Evolutionary conservation across 1,140 invertebrate genomes (phyloP).

Genomic region (Drosophila takahashii): DNA sequence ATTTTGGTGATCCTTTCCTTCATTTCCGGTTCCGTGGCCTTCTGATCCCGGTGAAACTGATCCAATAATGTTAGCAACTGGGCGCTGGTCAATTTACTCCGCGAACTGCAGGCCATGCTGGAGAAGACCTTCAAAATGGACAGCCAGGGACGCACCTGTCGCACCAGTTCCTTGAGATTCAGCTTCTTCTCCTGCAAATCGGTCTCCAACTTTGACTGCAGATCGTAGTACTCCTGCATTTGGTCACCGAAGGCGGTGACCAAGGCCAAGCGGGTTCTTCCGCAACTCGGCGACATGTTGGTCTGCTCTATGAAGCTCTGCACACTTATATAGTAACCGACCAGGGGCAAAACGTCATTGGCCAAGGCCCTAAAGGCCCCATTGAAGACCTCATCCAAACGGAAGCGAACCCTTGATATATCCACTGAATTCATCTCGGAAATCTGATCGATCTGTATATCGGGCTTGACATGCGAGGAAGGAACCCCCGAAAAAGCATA

Average conservation of each 20-base stretch:
- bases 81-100: slow-evolving; percentile 25
- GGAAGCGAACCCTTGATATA: slow-evolving; percentile 51
- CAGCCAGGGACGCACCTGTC: slow-evolving; percentile 60
- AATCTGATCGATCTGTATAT: slow-evolving; percentile 30
- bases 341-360: slow-evolving; percentile 50
- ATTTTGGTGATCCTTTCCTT: slow-evolving; percentile 14
- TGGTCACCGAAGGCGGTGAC: slow-evolving; percentile 25
- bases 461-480: slow-evolving; percentile 48
- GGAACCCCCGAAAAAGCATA: slow-evolving; percentile 70
- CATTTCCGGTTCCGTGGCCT: slow-evolving; percentile 12
- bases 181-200: slow-evolving; percentile 40
- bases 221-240: slow-evolving; percentile 52
- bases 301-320: slow-evolving; percentile 64
- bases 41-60: slow-evolving; percentile 25
- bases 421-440: slow-evolving; percentile 27
- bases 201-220: slow-evolving; percentile 54
- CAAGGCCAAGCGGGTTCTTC: slow-evolving; percentile 25
- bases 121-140: slow-evolving; percentile 31
- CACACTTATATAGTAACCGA: slow-evolving; percentile 57
- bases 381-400: slow-evolving; percentile 49
- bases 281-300: slow-evolving; percentile 34
- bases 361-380: slow-evolving; percentile 38
- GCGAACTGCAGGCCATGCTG: slow-evolving; percentile 19
- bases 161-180: slow-evolving; percentile 47
- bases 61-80: slow-evolving; percentile 52